Evolutionary conservation across 2,797 vertebrate genomes (phyloP).

Genomic region (Pogoniulus pusillus): DNA sequence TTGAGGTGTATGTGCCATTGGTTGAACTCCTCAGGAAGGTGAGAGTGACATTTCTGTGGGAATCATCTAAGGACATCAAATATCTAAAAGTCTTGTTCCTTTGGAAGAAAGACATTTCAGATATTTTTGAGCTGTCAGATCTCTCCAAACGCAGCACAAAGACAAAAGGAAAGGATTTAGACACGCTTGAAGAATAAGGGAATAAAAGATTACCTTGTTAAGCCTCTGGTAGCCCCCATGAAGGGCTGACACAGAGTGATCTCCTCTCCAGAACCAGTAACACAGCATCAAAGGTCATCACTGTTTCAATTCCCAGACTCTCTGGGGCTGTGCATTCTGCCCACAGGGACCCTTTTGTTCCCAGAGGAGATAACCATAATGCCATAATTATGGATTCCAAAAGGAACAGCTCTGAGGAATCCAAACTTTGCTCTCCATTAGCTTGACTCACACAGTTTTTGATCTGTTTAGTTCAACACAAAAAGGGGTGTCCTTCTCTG

Average conservation of each 20-base stretch:
- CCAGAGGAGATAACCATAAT: fast-evolving
- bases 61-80: neutral
- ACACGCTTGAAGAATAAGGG: neutral
- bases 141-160: neutral
- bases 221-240: neutral
- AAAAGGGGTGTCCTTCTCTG: fast-evolving
- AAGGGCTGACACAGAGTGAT: neutral
- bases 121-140: neutral
- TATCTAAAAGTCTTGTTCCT: neutral
- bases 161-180: neutral
- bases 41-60: neutral
- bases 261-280: neutral
- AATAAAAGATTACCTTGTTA: neutral
- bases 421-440: neutral
- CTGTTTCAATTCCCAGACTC: neutral
- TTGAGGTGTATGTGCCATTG: neutral
- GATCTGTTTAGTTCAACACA: neutral
- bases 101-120: neutral
- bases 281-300: neutral
- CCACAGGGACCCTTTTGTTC: neutral
- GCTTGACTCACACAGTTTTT: fast-evolving
- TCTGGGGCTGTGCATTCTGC: neutral
- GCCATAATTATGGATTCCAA: fast-evolving
- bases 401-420: neutral
- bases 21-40: neutral